Evolutionary conservation across 1,140 invertebrate genomes (phyloP), one percentile per base, ranked within the genome.

Genomic region (Choristoneura fumiferana): DNA sequence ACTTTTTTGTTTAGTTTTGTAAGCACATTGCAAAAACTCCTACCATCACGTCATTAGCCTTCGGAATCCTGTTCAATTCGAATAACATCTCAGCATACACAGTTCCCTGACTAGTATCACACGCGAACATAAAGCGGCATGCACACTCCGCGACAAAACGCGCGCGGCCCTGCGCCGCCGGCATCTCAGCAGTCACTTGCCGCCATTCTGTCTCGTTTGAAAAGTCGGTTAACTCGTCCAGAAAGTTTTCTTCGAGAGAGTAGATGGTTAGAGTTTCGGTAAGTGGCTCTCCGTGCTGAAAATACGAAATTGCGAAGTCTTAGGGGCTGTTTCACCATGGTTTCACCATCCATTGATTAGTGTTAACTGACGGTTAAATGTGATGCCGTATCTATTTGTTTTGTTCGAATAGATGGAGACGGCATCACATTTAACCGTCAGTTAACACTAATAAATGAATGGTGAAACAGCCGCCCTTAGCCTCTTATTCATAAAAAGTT

Each of bases 191-290:
- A 0, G 53, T 55, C 3, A 80, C 43, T 39, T 68, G 60, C 15
- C 56, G 57, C 49, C 58, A 64, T 36, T 71, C 57, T 0, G 69
- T 80, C 22, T 73, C 77, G 29, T 78, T 78, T 2, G 65, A 59
- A 33, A 62, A 78, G 38, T 77, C 78, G 2, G 66, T 52, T 17
- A 78, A 60, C 55, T 81, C 74, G 35, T 59, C 68, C 0, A 81
- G 60, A 54, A 81, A 81, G 54, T 69, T 76, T 22, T 77, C 71
- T 65, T 81, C 73, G 0, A 78, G n/a, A 1, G 76, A 81, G 38
- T 59, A 63, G 43, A 75, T 57, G n/a, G 65, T 78, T 37, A 72
- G 2, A 4, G 69, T 52, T 4, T 72, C 73, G 0, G 71, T 57
- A 58, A 77, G 38, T 17, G 54, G 39, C 45, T 55, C 54, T 0